phyloP scores from a whole-genome alignment of 2,797 vertebrate genomes.

The Anableps anableps region DNA sequence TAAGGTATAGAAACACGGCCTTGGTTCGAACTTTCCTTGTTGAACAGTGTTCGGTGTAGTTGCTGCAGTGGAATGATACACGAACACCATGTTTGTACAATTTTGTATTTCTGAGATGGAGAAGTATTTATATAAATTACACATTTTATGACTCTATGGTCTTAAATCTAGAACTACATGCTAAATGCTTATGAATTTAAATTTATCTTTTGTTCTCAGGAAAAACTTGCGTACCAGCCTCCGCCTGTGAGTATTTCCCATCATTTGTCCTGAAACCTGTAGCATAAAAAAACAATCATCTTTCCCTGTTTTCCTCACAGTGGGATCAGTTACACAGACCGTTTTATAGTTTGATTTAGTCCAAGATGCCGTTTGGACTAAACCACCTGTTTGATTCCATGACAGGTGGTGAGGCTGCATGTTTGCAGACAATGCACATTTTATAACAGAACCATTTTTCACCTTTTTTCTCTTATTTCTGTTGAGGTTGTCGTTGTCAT shows the following conservation, averaged over 20 bases:
- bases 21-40: background rate
- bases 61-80: background rate
- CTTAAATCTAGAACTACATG: background rate
- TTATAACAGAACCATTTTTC: background rate
- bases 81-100: background rate
- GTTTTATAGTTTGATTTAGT: background rate
- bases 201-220: constrained; percentile 56
- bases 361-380: no score
- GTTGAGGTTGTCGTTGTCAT: background rate
- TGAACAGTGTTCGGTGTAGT: background rate
- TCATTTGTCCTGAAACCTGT: background rate
- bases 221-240: constrained; percentile 78
- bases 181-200: background rate
- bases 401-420: background rate
- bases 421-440: background rate
- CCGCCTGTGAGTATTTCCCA: constrained; percentile 69
- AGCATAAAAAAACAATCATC: background rate
- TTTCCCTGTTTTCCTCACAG: background rate
- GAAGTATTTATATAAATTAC: background rate
- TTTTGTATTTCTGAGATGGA: background rate
- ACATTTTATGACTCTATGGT: background rate
- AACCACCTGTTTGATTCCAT: background rate
- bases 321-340: background rate
- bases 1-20: constrained; percentile 60
- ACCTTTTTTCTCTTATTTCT: background rate